These are phyloP conservation scores for Eudorcas thomsonii DNA, from an alignment of 2,113 vertebrate species.

Conservation along the genomic window DNA sequence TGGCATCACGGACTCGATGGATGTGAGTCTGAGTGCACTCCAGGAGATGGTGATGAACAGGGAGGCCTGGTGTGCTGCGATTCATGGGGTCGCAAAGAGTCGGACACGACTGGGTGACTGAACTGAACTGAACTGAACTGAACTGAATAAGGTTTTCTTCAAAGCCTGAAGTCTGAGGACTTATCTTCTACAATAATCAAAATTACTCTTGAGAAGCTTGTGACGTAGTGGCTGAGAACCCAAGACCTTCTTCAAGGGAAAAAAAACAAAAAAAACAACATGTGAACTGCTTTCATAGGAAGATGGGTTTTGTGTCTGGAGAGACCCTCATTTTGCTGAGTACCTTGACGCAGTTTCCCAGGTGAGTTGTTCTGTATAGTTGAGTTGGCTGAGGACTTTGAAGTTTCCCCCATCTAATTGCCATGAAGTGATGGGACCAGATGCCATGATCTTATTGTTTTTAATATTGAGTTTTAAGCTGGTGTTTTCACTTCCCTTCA, in stretches of 20 bases:
- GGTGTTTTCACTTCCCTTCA: not conserved
- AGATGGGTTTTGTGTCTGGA: not conserved
- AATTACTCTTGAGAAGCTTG: not conserved
- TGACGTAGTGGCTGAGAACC: not conserved
- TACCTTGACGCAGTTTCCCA: not conserved
- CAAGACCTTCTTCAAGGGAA: not conserved
- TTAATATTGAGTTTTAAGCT: not conserved
- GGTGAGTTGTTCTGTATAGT: not conserved
- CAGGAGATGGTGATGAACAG: no score
- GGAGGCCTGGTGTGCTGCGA: no score
- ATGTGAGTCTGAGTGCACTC: no score
- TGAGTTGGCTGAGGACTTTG: not conserved
- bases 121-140: no score
- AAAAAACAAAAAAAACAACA: not conserved
- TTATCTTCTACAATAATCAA: not conserved
- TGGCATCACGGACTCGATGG: no score
- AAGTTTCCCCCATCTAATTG: not conserved
- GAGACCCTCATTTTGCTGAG: not conserved
- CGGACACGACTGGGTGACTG: no score
- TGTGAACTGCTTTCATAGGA: not conserved
- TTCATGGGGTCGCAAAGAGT: no score
- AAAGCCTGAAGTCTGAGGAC: not conserved
- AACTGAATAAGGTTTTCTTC: not conserved
- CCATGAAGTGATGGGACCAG: not conserved
- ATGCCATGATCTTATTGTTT: not conserved